phyloP scores from a whole-genome alignment of 2,797 vertebrate genomes.

The Parauchenoglanis punctatus region DNA sequence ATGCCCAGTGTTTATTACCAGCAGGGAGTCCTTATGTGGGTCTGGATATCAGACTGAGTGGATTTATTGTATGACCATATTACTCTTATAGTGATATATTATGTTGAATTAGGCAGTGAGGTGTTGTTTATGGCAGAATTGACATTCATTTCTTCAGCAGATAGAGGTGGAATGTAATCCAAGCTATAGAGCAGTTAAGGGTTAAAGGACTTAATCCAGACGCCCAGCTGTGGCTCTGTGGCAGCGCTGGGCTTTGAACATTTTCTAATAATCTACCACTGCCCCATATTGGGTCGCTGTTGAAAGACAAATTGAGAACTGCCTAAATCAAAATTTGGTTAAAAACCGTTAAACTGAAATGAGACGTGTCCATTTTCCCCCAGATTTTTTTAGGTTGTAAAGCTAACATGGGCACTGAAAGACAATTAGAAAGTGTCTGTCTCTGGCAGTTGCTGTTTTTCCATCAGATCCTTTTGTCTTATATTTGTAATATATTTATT shows the following conservation, averaged over 20 bases:
- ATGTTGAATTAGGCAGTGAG: not conserved
- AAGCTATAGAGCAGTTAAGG: not conserved
- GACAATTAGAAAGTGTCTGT: not conserved
- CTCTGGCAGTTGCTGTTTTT: not conserved
- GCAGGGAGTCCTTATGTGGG: not conserved
- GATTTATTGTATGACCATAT: not conserved
- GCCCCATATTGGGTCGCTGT: not conserved
- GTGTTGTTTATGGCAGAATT: not conserved
- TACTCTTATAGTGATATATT: conserved; percentile 5
- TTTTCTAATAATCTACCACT: not conserved
- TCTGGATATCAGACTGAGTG: not conserved
- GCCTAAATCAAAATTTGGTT: not conserved
- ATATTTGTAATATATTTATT: conserved; percentile 1
- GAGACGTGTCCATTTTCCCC: not conserved
- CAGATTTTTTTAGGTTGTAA: not conserved
- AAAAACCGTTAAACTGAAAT: not conserved
- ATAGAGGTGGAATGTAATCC: not conserved
- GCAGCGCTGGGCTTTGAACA: not conserved
- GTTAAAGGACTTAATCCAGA: not conserved
- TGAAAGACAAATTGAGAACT: not conserved
- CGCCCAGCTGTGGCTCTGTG: not conserved
- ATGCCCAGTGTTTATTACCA: not conserved
- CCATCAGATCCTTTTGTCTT: conserved; percentile 4
- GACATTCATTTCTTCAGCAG: not conserved
- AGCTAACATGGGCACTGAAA: not conserved